Conservation (phyloP, 2,888 invertebrate genomes). For the Lottia gigantea region DNA sequence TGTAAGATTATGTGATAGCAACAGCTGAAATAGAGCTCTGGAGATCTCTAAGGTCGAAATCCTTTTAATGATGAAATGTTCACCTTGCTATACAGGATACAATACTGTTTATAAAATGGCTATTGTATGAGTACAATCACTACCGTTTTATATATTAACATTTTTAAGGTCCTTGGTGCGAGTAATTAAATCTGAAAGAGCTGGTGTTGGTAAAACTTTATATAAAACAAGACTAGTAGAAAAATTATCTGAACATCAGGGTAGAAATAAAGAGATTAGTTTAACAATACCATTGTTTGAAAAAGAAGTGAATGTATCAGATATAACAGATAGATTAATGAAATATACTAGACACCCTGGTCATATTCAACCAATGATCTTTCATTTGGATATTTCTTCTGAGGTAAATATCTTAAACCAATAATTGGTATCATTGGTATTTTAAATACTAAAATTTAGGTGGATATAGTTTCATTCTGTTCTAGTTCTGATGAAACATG, state of each 20-base stretch:
- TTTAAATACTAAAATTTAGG: neutral
- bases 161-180: slow-evolving; percentile 38
- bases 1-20: too few species aligned
- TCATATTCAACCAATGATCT: slow-evolving; percentile 28
- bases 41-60: too few species aligned
- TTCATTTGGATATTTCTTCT: slow-evolving; percentile 48
- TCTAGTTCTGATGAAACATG: too few species aligned
- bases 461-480: neutral
- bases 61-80: too few species aligned
- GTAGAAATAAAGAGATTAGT: neutral
- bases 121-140: too few species aligned
- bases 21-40: too few species aligned
- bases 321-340: slow-evolving; percentile 28
- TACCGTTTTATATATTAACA: too few species aligned
- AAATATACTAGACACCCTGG: slow-evolving; percentile 21
- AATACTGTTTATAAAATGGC: too few species aligned
- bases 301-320: slow-evolving; percentile 15
- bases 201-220: slow-evolving; percentile 47
- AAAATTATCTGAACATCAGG: slow-evolving; percentile 19
- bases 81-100: too few species aligned
- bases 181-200: slow-evolving; percentile 40
- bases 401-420: slow-evolving; percentile 35
- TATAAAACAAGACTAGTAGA: slow-evolving; percentile 33
- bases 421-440: too few species aligned
- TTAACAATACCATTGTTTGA: slow-evolving; percentile 24